These are phyloP conservation scores for Cartodere bifasciata DNA, from an alignment of 2,888 invertebrate genomes.

Conservation along the genomic window DNA sequence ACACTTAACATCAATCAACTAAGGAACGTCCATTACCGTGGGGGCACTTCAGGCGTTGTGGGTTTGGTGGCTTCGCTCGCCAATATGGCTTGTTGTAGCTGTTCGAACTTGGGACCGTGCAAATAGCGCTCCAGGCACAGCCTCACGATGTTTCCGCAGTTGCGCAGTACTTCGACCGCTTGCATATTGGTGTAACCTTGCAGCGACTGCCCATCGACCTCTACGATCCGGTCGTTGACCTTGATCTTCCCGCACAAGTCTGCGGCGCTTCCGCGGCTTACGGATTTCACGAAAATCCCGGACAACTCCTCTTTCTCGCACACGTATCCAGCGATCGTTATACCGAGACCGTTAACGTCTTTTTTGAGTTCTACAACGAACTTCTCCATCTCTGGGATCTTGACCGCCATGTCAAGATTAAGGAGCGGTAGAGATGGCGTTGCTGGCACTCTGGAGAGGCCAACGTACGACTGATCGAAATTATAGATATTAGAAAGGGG, in stretches of 20 bases:
- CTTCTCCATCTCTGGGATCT: constrained; percentile 83
- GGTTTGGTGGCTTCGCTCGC: constrained; percentile 64
- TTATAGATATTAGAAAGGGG: constrained; percentile 21
- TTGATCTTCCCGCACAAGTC: constrained; percentile 84
- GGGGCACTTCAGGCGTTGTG: constrained; percentile 38
- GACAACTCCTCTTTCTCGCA: constrained; percentile 97
- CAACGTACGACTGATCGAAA: constrained; percentile 31
- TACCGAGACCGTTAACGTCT: constrained; percentile 85
- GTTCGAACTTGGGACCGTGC: constrained; percentile 81
- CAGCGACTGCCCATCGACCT: constrained; percentile 88
- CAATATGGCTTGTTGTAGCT: constrained; percentile 75
- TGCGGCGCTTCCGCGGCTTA: constrained; percentile 92
- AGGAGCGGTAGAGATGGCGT: constrained; percentile 37
- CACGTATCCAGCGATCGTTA: constrained; percentile 93
- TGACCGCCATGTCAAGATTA: constrained; percentile 42
- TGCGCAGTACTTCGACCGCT: constrained; percentile 90
- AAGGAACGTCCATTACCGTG: constrained; percentile 34
- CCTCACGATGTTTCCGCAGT: constrained; percentile 82
- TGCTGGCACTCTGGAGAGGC: constrained; percentile 31
- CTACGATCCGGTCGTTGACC: constrained; percentile 96
- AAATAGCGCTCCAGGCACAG: constrained; percentile 82
- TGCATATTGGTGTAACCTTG: constrained; percentile 96
- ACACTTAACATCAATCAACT: constrained; percentile 10
- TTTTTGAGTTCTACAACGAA: constrained; percentile 89
- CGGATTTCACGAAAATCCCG: constrained; percentile 97